Evolutionary conservation across 2,113 vertebrate genomes (phyloP), one percentile per base, ranked within the genome.

Genomic region (Serilophus lunatus): DNA sequence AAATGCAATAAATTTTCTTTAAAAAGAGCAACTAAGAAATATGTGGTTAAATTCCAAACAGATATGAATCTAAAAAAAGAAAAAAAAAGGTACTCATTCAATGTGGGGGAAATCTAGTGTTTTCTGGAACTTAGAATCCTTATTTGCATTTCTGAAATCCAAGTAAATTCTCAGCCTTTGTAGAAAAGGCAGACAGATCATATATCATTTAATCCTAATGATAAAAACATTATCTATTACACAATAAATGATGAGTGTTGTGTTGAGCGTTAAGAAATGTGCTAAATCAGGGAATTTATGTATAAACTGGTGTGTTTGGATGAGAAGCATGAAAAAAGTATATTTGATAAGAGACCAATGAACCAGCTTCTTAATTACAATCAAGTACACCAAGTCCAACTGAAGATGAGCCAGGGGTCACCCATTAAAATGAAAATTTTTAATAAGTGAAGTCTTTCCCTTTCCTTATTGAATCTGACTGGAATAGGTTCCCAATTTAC

Each of bases 211-310:
- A 50, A 65, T 68, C 40, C 7, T 36, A 56, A 24, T 15, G 24
- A 36, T 49, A n/a, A 38, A 71, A 61, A 50, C 2, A 5, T 78
- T 49, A 63, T 36, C 10, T n/a, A 8, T 57, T 54, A 13, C 17
- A 45, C 9, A 33, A 26, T 18, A 50, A 71, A 56, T 29, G 1
- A 33, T 20, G 20, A 45, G 2, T 31, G 47, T 50, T 28, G 9
- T n/a, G 5, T 1, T 63, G 29, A 78, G 7, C n/a, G 10, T 53
- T 81, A 61, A 57, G 5, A 1, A 66, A n/a, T 24, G n/a, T 50
- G 13, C 2, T 38, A 28, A 69, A 74, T 53, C 12, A 18, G 8
- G 7, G 1, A 0, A 0, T 12, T 76, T 69, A 42, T 18, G 5
- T 29, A 18, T 33, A 51, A 72, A 1, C 9, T 76, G 16, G 17